Evolutionary conservation across 2,113 vertebrate species (phyloP).

Genomic region (Dinomys branickii): DNA sequence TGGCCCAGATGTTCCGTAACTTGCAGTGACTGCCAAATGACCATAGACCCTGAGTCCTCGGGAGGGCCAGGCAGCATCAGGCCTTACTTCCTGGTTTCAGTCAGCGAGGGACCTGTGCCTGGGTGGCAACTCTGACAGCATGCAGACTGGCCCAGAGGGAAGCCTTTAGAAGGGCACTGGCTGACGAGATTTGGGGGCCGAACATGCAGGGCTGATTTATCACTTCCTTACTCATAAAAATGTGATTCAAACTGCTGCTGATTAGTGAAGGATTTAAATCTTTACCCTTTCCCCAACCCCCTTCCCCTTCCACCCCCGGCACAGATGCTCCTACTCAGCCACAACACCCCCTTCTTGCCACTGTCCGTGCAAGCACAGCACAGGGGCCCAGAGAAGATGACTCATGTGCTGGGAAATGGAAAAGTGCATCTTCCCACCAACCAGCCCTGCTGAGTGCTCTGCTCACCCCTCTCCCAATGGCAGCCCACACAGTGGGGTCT

Average conservation of each 20-base stretch:
- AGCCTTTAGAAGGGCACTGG: conserved; percentile 76
- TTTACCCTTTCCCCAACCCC: conserved; percentile 76
- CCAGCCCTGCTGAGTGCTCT: conserved; percentile 77
- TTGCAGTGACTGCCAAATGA: conserved; percentile 71
- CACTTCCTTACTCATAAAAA: conserved; percentile 84
- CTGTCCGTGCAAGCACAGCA: conserved; percentile 83
- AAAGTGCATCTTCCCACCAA: conserved; percentile 86
- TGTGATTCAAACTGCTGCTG: conserved; percentile 83
- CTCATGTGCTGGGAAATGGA: conserved; percentile 88
- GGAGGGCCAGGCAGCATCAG: conserved; percentile 41
- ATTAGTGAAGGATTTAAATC: conserved; percentile 80
- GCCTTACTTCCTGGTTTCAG: conserved; percentile 68
- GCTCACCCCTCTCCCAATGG: conserved; percentile 82
- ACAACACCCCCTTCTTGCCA: conserved; percentile 77
- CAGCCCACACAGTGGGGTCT: conserved; percentile 83
- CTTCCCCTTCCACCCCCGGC: conserved; percentile 67
- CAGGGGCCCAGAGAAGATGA: conserved; percentile 84
- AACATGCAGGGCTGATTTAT: conserved; percentile 80
- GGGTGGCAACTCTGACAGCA: conserved; percentile 67
- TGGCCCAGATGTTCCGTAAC: conserved; percentile 79
- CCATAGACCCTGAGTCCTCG: conserved; percentile 69
- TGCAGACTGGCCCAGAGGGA: conserved; percentile 73
- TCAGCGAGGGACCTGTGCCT: conserved; percentile 49
- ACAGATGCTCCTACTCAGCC: conserved; percentile 83
- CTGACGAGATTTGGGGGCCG: conserved; percentile 70